Base-by-base conservation (phyloP, 2,888 invertebrate genomes). In the Orthonevra nobilis region DNA sequence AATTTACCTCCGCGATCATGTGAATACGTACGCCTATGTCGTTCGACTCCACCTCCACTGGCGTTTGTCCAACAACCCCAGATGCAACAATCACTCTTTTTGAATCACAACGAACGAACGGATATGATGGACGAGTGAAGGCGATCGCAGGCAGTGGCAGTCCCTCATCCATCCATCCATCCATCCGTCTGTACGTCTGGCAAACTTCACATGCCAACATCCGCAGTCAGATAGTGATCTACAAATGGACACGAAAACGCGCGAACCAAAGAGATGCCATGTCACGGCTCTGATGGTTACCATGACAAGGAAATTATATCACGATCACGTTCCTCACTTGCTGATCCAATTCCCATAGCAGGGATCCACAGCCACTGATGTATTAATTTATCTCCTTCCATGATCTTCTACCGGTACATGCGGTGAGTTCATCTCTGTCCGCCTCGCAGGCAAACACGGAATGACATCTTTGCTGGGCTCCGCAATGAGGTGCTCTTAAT, bases 331-430 rank as follows among this genome's bases (percentile, higher is more conserved):
- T 17, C 58, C 34, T 52, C 61, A 17, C 9, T 26, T 12, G 46
- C 42, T 79, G 73, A 79, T 73, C 64, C 61, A 73, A 61, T 79
- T 79, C 73, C 66, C 73, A 73, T 46, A 73, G 79, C 23, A 32
- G 23, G 14, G 61, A 48, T 69, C 32, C 32, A 40, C 30, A 9
- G 17, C 26, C 28, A 61, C 42, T 66, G 66, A 73, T 79, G 66
- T 68, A 73, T 79, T 73, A 73, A 79, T 79, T 79, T 68, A 79
- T 79, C 79, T 79, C 61, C 28, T n/a, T n/a, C 23, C 54, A 46
- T 73, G 61, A 79, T 72, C 52, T 46, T n/a, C 34, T 26, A 9
- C 38, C 32, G 34, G 12, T 10, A 14, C 26, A 54, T 32, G 30
- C 32, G 10, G 30, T 9, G 30, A 50, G 42, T 36, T 46, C 14